Percentiles rank a stretch among this genome's conserved stretches.
phyloP scores from a whole-genome alignment of 1,140 invertebrate genomes.

The Adelges cooleyi region DNA sequence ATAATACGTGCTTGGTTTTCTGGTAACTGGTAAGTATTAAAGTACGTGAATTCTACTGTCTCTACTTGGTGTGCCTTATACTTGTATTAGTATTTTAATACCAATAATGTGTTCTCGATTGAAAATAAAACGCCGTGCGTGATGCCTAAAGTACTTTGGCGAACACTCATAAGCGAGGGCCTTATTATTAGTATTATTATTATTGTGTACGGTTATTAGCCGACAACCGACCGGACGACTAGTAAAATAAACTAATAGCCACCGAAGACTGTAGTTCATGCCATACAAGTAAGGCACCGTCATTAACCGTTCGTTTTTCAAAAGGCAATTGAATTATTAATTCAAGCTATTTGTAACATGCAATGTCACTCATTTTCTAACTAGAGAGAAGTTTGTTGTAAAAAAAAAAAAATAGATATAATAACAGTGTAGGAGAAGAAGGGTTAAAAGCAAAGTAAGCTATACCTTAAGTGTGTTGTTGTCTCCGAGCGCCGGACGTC shows the following conservation, averaged over 20 bases:
- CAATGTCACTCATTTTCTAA: conserved; percentile 9
- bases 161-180: neutral
- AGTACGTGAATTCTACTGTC: no score
- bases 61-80: no score
- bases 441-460: no score
- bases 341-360: conserved; percentile 7
- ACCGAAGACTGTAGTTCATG: conserved; percentile 7
- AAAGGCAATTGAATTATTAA: conserved; percentile 25
- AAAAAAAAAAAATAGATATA: neutral
- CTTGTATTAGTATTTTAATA: no score
- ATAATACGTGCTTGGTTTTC: no score
- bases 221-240: neutral
- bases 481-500: no score
- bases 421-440: neutral
- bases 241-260: conserved; percentile 6
- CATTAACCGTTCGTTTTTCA: neutral
- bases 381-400: conserved; percentile 2
- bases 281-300: neutral
- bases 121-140: conserved; percentile 9
- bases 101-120: neutral
- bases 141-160: conserved; percentile 13
- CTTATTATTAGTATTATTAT: conserved; percentile 13
- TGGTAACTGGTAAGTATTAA: no score
- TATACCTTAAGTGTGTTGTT: no score
- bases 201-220: conserved; percentile 18